Evolutionary conservation across 2,888 invertebrate genomes (phyloP).

Genomic region (Dilophus febrilis): DNA sequence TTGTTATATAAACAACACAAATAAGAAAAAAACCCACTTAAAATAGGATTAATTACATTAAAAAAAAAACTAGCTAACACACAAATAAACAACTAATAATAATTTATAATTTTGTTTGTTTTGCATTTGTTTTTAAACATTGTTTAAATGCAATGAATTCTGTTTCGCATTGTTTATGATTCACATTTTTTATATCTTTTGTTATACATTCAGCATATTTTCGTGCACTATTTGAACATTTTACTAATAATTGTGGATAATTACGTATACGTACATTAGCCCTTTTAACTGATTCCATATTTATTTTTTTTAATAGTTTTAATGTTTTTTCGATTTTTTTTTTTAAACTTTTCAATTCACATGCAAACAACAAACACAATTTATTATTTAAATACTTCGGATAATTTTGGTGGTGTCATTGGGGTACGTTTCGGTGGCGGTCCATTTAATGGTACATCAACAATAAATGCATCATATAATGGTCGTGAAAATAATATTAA

Average conservation of each 20-base stretch:
- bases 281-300: conserved; percentile 65
- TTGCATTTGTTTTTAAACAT: conserved; percentile 56
- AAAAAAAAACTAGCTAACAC: too few relatives aligned
- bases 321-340: conserved; percentile 6
- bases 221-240: conserved; percentile 51
- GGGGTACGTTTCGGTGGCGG: conserved; percentile 20
- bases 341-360: too few relatives aligned
- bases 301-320: conserved; percentile 9
- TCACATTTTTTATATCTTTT: conserved; percentile 48
- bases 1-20: too few relatives aligned
- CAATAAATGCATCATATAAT: conserved; percentile 46
- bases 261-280: conserved; percentile 54
- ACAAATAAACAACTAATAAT: too few relatives aligned
- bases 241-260: conserved; percentile 54
- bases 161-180: conserved; percentile 52
- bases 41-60: too few relatives aligned
- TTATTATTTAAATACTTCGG: conserved; percentile 2
- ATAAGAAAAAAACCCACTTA: too few relatives aligned
- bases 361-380: too few relatives aligned
- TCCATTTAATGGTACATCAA: conserved; percentile 18
- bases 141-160: conserved; percentile 61
- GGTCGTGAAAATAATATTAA: conserved; percentile 51
- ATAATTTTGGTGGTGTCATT: conserved; percentile 14
- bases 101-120: conserved; percentile 47
- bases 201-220: conserved; percentile 69